Evolutionary conservation across 2,888 invertebrate genomes (phyloP), one percentile per base, ranked within the genome.

Genomic region (Pseudolycoriella hygida): DNA sequence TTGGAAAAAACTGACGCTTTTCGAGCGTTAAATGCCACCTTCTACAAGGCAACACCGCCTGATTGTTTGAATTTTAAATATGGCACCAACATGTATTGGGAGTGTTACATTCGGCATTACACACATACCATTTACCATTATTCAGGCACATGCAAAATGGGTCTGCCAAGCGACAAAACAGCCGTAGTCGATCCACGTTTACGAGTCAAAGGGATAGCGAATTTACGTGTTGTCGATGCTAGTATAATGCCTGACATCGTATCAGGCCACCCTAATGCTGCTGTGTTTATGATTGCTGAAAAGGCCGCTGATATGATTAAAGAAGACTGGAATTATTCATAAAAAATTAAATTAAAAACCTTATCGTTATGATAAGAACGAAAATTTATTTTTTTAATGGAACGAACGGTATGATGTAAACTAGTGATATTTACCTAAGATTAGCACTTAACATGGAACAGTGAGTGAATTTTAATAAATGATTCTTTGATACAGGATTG

Each of bases 51-150:
- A 1, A 64, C 67, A 20, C 68, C 73, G 12, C 76, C 79, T 2
- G 73, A 74, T 0, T 83, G 82, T 54, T 65, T 65, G 37, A 54
- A 58, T 4, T 53, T 60, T 47, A 48, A 45, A 2, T 76, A 74
- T 50, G 70, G 67, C 40, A 67, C 69, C 3, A 73, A 75, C 50
- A 68, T 68, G 18, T 80, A 78, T 54, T 78, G 76, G 76, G 69
- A 74, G 44, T 80, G 80, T 56, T 74, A 74, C 17, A 64, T 73
- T 6, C 68, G 71, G n/a, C 72, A 76, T 48, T 60, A 75, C 37
- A 73, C 77, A 1, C 66, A 70, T 12, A 76, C 77, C 46, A 68
- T 76, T 53, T 75, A 77, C 51, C 77, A 79, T 53, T 77, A 77
- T 25, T 61, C 64, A 18, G 74, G 76, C 1, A 77, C 77, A 0